Base-by-base conservation (phyloP, 1,140 invertebrate genomes). In the Atta cephalotes region DNA sequence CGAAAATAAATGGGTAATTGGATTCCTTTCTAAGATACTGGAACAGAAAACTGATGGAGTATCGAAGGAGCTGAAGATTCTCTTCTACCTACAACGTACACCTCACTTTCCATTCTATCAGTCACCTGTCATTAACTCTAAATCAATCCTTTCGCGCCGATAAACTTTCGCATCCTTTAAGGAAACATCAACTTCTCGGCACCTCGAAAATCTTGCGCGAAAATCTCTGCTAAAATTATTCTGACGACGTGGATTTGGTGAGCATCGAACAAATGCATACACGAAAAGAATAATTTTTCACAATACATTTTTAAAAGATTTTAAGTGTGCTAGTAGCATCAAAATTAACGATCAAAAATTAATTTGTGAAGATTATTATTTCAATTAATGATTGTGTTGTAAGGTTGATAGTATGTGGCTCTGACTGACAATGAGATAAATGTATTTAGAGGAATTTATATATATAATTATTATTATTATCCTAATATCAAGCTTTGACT, bases 31-130 rank as follows among this genome's bases (percentile, higher is more conserved):
- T 80, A 88, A 91, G 89, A 92, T 88, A 91, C 85, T 78, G 89
- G 86, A 87, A 82, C 89, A 87, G 90, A 74, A 91, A 91, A 84
- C 87, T 92, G 91, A 92, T 91, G 88, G 84, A 92, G 91, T 91
- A 91, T 89, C 86, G 65, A 71, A 87, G 90, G 65, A 80, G 76
- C 58, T 58, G 62, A 39, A 78, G 5, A 31, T 86, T 80, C 45
- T 60, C 77, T 18, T 31, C 18, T 1, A 12, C 25, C 39, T n/a
- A 6, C 12, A n/a, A 49, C 35, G 35, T 39, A 39, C 56, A 49
- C 51, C 63, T 76, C 62, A 70, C 49, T 53, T 28, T 58, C 45
- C 65, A 28, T 78, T 6, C 39, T 65, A 82, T 60, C 87, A 90
- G 86, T 90, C 82, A 87, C n/a, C 25, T 74, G 80, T 70, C 74